Evolutionary conservation across 2,113 vertebrate genomes (phyloP).

Genomic region (Muntiacus muntjak): DNA sequence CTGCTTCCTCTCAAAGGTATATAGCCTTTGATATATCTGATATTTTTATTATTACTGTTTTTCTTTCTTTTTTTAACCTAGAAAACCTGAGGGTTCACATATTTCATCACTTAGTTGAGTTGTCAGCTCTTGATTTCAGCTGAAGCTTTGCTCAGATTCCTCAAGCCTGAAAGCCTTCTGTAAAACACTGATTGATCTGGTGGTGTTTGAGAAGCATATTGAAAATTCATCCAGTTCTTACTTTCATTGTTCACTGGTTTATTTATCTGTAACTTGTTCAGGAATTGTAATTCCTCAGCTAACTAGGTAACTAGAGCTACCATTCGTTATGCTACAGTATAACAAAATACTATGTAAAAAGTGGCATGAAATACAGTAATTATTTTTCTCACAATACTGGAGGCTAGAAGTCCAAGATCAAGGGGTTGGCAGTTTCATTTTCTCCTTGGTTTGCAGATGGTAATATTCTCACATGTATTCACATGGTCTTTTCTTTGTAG

Average conservation of each 20-base stretch:
- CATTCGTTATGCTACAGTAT: neutral
- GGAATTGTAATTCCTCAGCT: neutral
- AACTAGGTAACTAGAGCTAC: neutral
- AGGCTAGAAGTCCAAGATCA: neutral
- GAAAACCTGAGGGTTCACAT: neutral
- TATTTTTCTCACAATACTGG: neutral
- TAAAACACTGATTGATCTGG: neutral
- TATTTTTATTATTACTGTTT: neutral
- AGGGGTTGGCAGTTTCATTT: neutral
- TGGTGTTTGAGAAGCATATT: neutral
- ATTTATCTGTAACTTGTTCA: neutral
- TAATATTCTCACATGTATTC: neutral
- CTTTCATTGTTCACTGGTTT: neutral
- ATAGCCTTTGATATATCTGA: neutral
- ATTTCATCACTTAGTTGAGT: neutral
- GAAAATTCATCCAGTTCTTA: neutral
- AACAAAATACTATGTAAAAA: neutral
- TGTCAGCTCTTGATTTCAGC: neutral
- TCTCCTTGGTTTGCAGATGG: neutral
- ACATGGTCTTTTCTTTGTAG: neutral
- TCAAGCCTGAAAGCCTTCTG: neutral
- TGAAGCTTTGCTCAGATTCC: neutral
- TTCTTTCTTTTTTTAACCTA: neutral
- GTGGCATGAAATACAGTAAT: neutral
- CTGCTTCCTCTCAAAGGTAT: neutral